Conservation (phyloP, 2,113 vertebrate species). For the Heterochromis multidens region DNA sequence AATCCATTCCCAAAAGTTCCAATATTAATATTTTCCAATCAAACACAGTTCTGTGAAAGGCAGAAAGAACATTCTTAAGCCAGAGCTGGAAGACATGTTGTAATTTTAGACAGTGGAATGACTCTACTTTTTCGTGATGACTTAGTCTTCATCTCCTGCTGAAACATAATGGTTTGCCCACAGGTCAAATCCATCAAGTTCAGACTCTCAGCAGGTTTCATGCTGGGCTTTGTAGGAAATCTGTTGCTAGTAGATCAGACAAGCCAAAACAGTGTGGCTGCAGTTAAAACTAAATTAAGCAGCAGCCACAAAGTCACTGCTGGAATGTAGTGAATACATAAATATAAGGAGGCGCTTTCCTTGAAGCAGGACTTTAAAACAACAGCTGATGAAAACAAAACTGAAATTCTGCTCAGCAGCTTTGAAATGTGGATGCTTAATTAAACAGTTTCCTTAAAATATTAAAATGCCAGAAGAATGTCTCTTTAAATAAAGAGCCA, state of each 20-base stretch:
- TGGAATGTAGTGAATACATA: not conserved
- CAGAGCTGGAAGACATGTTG: not conserved
- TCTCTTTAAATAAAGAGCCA: not conserved
- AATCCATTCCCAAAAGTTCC: not conserved
- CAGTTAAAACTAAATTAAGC: constrained; percentile 22
- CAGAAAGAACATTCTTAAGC: not conserved
- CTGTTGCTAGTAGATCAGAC: not conserved
- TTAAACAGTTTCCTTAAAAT: not conserved
- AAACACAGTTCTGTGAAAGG: not conserved
- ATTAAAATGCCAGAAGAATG: not conserved
- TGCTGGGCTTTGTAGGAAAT: constrained; percentile 2
- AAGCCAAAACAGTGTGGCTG: not conserved
- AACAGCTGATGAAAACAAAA: not conserved
- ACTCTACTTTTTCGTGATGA: not conserved
- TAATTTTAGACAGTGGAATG: not conserved
- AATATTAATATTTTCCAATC: not conserved
- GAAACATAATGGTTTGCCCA: constrained; percentile 1
- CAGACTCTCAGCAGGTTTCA: constrained; percentile 9
- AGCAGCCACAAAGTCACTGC: not conserved
- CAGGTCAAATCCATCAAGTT: constrained; percentile 13
- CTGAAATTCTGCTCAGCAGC: not conserved
- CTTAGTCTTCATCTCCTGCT: constrained; percentile 16
- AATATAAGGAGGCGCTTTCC: not conserved
- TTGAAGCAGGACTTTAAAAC: not conserved
- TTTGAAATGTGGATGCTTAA: not conserved